Evolutionary conservation across 2,797 vertebrate genomes (phyloP).

Genomic region (Spheniscus humboldti): DNA sequence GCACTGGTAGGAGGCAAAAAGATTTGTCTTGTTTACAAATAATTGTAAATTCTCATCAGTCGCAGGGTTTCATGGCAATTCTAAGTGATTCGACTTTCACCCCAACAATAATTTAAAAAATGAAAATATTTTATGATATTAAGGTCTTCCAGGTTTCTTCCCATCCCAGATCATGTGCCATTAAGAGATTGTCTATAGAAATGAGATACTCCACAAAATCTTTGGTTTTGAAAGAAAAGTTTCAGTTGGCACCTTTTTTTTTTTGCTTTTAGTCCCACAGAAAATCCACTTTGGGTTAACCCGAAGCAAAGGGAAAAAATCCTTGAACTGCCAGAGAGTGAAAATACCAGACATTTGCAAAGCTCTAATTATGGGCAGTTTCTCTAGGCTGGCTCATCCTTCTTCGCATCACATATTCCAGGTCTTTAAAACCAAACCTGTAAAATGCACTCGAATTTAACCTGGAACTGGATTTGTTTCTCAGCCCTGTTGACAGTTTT

Average conservation of each 20-base stretch:
- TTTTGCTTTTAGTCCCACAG: background rate
- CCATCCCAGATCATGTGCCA: background rate
- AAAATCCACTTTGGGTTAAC: background rate
- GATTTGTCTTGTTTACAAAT: background rate
- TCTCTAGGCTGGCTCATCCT: background rate
- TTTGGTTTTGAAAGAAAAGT: background rate
- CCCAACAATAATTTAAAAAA: background rate
- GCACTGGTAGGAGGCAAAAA: background rate
- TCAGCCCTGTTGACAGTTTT: background rate
- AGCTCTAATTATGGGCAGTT: background rate
- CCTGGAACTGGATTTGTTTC: background rate
- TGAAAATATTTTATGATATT: background rate
- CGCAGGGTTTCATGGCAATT: background rate
- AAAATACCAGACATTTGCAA: background rate
- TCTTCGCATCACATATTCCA: background rate
- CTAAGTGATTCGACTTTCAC: background rate
- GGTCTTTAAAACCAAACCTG: background rate
- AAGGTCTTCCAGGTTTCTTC: background rate
- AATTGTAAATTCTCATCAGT: background rate
- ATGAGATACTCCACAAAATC: background rate
- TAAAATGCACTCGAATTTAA: fast-evolving
- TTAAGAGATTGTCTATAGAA: background rate
- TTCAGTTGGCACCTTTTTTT: background rate
- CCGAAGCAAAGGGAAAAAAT: background rate
- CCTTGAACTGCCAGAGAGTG: background rate